These are phyloP conservation scores for Gortyna flavago DNA, from an alignment of 2,888 invertebrate species.

Conservation along the genomic window DNA sequence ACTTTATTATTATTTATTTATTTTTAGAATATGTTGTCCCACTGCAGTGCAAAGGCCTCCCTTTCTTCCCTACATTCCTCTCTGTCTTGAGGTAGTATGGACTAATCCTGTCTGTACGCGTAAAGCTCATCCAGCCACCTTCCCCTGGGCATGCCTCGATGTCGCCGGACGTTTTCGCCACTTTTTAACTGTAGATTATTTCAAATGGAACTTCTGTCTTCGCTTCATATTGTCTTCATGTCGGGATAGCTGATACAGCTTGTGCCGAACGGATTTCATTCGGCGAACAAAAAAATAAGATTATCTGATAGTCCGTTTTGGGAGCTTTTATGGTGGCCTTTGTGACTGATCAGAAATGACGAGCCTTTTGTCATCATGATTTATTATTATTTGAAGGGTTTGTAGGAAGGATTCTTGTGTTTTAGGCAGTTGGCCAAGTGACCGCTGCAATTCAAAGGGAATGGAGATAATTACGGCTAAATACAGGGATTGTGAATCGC, in stretches of 20 bases:
- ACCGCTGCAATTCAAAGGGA: neutral
- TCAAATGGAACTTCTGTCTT: constrained; percentile 3
- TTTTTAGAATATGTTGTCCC: too few relatives aligned
- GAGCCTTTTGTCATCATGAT: constrained; percentile 24
- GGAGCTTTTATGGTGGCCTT: constrained; percentile 29
- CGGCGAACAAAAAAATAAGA: constrained; percentile 56
- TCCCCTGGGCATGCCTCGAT: too few relatives aligned
- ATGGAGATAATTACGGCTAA: neutral
- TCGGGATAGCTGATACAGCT: constrained; percentile 58
- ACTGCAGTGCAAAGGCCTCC: too few relatives aligned
- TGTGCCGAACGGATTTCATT: constrained; percentile 53
- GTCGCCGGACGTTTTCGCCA: neutral
- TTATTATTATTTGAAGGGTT: constrained; percentile 15
- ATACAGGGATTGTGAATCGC: neutral
- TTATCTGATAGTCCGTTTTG: constrained; percentile 51
- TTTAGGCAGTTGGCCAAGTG: neutral
- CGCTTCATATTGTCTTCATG: neutral
- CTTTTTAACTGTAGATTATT: neutral
- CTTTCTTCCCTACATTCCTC: too few relatives aligned
- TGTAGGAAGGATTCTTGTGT: neutral
- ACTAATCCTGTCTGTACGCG: too few relatives aligned
- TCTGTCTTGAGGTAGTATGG: too few relatives aligned
- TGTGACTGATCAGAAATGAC: constrained; percentile 34
- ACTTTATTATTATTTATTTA: too few relatives aligned
- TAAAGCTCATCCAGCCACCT: too few relatives aligned